Percentiles rank a stretch among this genome's conserved stretches.
Conservation (phyloP, 2,888 invertebrate species). For the Pollenia amentaria region DNA sequence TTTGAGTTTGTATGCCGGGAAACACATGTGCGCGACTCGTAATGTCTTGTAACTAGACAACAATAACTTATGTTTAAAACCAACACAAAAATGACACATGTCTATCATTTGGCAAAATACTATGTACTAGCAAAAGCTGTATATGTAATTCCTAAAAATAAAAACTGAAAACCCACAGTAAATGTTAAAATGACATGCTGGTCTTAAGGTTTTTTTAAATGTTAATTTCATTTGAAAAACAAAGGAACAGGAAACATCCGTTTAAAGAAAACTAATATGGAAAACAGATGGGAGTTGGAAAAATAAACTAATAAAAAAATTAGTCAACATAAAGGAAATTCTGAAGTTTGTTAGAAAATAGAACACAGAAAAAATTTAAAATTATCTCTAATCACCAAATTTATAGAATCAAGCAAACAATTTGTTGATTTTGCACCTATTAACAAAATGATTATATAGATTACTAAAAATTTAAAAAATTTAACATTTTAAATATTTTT, state of each 20-base stretch:
- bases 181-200: background rate
- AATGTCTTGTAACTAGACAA: conserved; percentile 60
- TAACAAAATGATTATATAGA: too few species aligned
- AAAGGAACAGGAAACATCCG: conserved; percentile 41
- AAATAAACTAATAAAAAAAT: background rate
- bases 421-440: too few species aligned
- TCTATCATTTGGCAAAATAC: conserved; percentile 62
- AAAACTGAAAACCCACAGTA: conserved; percentile 45
- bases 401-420: too few species aligned
- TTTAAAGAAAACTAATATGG: background rate
- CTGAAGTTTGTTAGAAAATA: background rate
- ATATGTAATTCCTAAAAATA: conserved; percentile 10
- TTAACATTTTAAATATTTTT: too few species aligned
- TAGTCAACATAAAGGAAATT: background rate
- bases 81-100: conserved; percentile 70
- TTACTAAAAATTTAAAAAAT: too few species aligned
- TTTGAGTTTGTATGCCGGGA: conserved; percentile 5
- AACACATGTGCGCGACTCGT: conserved; percentile 52
- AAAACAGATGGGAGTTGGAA: conserved; percentile 7
- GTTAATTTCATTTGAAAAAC: conserved; percentile 48
- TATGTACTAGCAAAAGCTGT: background rate
- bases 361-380: too few species aligned
- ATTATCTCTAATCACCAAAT: too few species aligned
- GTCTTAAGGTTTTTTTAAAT: conserved; percentile 27
- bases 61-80: conserved; percentile 62